Base-by-base conservation (phyloP, 2,797 vertebrate genomes). In the Sylvia borin region DNA sequence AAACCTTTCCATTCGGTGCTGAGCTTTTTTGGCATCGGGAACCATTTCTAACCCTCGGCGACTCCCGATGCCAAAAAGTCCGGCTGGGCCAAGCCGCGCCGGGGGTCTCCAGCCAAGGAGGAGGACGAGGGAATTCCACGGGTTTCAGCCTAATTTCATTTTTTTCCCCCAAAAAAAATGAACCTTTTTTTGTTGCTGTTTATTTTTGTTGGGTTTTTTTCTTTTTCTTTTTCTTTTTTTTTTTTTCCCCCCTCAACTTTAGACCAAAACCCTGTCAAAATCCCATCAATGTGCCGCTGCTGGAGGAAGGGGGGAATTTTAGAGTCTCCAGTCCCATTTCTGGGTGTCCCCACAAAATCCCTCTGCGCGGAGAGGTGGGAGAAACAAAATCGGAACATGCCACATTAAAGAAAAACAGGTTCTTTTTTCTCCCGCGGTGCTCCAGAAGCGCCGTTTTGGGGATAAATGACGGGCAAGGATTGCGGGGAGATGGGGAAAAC, bases 251-350 rank as follows among this genome's bases (percentile, higher is more conserved):
- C 27, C 50, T 25, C 38, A 36, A 8, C 1, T 81, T 68, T 43
- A 51, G 81, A 24, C 3, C 25, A 53, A 81, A 67, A 11, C 4
- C 16, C 17, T 1, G 1, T 36, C 3, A 3, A 36, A 86, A 68
- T 43, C 6, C 3, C 36, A 3, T 13, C 27, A 7, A 2, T 19
- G 25, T 16, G 19, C 17, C 6, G 1, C 7, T 51, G 42, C 8
- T 29, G 16, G 54, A 0, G 19, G 4, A 31, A 14, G 5, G 15
- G 16, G 26, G 27, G 3, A 7, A 16, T 57, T 94, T 65, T 29
- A 54, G 12, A 6, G 13, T 40, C 40, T 40, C 40, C 40, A 40
- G 40, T 13, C 40, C 40, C 40, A 2, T 74, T 84, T 72, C 1
- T 5, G 32, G 42, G 3, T 27, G 10, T n/a, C 22, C 22, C 13